These are phyloP conservation scores for Phalacrocorax brasilianus DNA, from an alignment of 2,113 vertebrate species.

Conservation along the genomic window DNA sequence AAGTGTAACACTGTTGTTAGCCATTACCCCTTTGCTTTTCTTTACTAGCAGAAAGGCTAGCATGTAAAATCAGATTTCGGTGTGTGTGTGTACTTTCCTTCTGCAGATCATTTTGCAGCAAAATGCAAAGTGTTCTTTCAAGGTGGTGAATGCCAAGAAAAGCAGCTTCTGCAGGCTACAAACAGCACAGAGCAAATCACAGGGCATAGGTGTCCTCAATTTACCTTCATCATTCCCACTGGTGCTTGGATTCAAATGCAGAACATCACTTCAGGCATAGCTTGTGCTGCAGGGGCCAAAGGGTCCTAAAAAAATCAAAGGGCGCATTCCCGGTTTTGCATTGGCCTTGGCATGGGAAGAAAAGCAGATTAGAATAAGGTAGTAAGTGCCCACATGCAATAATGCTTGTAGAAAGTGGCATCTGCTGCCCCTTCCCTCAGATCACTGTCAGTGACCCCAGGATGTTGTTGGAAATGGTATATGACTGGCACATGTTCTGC, in stretches of 20 bases:
- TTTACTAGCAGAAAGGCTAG: not conserved
- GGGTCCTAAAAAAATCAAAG: not conserved
- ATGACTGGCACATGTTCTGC: not conserved
- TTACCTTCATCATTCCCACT: not conserved
- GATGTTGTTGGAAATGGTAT: not conserved
- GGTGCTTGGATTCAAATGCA: not conserved
- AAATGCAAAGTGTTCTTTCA: not conserved
- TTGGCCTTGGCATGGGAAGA: not conserved
- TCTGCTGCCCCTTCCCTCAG: not conserved
- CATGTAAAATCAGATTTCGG: not conserved
- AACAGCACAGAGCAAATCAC: not conserved
- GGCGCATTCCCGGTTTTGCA: not conserved
- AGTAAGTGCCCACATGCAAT: not conserved
- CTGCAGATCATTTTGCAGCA: not conserved
- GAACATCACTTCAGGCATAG: not conserved
- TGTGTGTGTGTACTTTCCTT: not conserved
- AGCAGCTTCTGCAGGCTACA: conserved; percentile 9
- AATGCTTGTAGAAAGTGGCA: fast-evolving
- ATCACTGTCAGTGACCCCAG: fast-evolving
- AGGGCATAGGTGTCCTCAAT: not conserved
- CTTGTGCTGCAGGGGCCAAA: not conserved
- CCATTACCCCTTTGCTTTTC: not conserved
- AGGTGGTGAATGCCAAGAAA: conserved; percentile 3
- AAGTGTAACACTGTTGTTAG: not conserved
- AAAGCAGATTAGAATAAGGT: not conserved